A percentile compares a stretch with the other conserved stretches of the same genome.
These are phyloP conservation scores for Magallana ariakensis DNA, from an alignment of 1,140 invertebrate genomes.

Conservation along the genomic window DNA sequence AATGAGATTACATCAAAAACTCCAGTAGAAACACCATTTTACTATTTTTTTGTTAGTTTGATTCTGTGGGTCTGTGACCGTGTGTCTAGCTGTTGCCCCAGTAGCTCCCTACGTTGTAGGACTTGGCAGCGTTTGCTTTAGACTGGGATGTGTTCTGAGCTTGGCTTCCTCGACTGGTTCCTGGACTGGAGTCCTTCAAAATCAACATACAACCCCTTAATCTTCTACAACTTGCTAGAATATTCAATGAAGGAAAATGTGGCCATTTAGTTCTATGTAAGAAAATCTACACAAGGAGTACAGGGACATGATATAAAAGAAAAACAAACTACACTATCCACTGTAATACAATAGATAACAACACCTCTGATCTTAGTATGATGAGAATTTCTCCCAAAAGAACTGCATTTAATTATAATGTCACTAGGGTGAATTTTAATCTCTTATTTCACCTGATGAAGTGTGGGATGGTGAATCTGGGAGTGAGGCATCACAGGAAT, in stretches of 20 bases:
- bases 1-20: conserved; percentile 9
- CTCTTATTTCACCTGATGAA: conserved; percentile 83
- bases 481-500: conserved; percentile 86
- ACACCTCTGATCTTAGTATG: too few species aligned
- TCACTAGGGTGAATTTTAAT: too few species aligned
- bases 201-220: background rate
- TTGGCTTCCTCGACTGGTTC: conserved; percentile 56
- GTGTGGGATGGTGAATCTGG: conserved; percentile 86
- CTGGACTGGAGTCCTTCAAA: conserved; percentile 59
- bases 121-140: conserved; percentile 56
- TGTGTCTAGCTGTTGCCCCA: conserved; percentile 44
- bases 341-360: too few species aligned
- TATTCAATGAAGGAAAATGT: too few species aligned
- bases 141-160: conserved; percentile 54
- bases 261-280: too few species aligned
- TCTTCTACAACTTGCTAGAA: too few species aligned
- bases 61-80: background rate
- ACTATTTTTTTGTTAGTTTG: background rate
- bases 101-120: conserved; percentile 45
- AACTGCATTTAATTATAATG: too few species aligned
- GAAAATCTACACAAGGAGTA: too few species aligned
- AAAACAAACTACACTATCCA: too few species aligned
- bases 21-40: background rate
- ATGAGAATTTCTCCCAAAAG: too few species aligned
- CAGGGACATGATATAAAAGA: too few species aligned